Percentiles rank a stretch among this genome's conserved stretches.
Evolutionary conservation across 2,797 vertebrate species (phyloP).

Genomic region (Clarias pachynema): DNA sequence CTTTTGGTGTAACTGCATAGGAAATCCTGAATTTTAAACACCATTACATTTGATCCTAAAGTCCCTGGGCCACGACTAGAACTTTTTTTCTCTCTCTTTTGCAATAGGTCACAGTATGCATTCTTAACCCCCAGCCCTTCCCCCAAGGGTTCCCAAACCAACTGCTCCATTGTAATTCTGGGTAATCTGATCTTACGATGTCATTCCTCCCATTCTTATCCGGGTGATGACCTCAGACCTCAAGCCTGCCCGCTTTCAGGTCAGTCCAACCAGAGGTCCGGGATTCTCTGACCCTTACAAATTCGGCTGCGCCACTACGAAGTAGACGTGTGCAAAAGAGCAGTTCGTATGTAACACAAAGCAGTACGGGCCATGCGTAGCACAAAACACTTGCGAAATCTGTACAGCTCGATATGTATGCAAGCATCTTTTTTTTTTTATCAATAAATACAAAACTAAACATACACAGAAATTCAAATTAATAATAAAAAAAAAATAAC

Average conservation of each 20-base stretch:
- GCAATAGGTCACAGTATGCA: background rate
- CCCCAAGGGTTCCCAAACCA: conserved; percentile 59
- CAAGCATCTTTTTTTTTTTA: conserved; percentile 63
- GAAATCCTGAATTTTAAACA: background rate
- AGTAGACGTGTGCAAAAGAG: conserved; percentile 67
- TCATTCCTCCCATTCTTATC: conserved; percentile 52
- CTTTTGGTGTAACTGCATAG: background rate
- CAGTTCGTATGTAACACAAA: conserved; percentile 66
- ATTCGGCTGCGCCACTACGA: conserved; percentile 64
- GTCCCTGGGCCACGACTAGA: background rate
- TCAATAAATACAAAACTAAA: conserved; percentile 74
- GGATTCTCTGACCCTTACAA: conserved; percentile 44
- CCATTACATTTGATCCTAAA: background rate
- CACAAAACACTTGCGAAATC: conserved; percentile 61
- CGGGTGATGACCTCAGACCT: conserved; percentile 43
- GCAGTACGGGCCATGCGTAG: conserved; percentile 69
- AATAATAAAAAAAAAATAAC: conserved; percentile 32
- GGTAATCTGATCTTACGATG: conserved; percentile 56
- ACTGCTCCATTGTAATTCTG: conserved; percentile 50
- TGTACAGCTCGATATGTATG: conserved; percentile 58
- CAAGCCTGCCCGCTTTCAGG: conserved; percentile 35
- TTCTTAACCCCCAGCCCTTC: conserved; percentile 30
- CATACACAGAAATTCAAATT: background rate
- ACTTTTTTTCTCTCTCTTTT: background rate
- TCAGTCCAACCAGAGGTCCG: conserved; percentile 47